Conservation (phyloP, 2,113 vertebrate genomes). For the Oreotragus oreotragus region DNA sequence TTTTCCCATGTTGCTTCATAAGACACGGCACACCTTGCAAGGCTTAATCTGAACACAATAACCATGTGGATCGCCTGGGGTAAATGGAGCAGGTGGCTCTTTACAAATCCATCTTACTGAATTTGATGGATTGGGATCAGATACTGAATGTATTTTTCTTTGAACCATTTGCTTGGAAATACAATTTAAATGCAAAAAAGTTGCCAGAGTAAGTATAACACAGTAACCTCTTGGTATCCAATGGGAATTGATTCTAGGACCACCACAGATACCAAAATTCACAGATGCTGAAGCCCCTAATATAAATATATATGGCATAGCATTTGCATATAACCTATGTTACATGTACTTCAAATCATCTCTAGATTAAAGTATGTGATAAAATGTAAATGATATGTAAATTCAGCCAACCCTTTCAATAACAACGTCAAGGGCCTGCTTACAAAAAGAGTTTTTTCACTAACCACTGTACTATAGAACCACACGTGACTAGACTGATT, state of each 20-base stretch:
- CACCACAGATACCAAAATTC: background rate
- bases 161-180: background rate
- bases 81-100: background rate
- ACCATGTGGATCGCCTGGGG: accelerated
- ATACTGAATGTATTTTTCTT: background rate
- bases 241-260: background rate
- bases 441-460: background rate
- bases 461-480: background rate
- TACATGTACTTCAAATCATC: background rate
- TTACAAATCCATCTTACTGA: background rate
- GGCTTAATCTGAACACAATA: background rate
- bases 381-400: background rate
- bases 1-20: background rate
- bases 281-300: background rate
- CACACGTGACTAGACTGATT: background rate
- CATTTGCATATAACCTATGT: background rate
- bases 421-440: background rate
- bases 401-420: background rate
- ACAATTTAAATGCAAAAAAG: background rate
- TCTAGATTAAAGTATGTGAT: background rate
- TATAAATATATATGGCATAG: background rate
- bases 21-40: background rate
- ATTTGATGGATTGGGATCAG: background rate
- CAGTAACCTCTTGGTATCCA: background rate
- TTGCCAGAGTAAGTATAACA: background rate